Evolutionary conservation across 2,888 invertebrate genomes (phyloP), one percentile per base, ranked within the genome.

Genomic region (Bombyx huttoni): DNA sequence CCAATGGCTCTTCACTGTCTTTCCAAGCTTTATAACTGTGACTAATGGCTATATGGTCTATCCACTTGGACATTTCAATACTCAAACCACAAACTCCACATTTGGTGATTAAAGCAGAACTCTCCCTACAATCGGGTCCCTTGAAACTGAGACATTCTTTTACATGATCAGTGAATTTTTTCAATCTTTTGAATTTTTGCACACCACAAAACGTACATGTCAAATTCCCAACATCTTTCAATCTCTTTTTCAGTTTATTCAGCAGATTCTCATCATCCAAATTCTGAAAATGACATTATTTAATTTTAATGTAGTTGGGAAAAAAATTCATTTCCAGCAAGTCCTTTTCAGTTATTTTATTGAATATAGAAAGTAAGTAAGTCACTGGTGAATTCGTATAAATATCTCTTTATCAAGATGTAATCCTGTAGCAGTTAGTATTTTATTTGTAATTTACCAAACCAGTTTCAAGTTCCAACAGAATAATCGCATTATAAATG

Each of bases 11-110:
- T 45, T 67, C 63, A 24, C 61, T 61, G 12, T 64, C 56, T 52
- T 61, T 63, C 75, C 73, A 74, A 8, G 73, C 72, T 2, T 73
- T 51, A 61, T 75, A 75, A 50, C 66, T 55, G 47, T 75, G 73
- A 56, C 64, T 55, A n/a, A 57, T 62, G 9, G 53, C 58, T 47
- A 65, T 66, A 53, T 75, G 75, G 10, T 55, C 54, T 3, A 62
- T 49, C 75, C 73, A 72, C 35, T 56, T 51, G 7, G 47, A 33
- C 1, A 49, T 40, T 8, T 58, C 53, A 8, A 71, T 52, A 35
- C 40, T 50, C 51, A 58, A 47, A 35, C 54, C 52, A 50, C 72
- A 72, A 6, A 69, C 63, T 2, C 60, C 70, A 54, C 73, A 73
- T 56, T 59, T 59, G 40, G 53, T 40, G 6, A 10, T 40, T 40